Conservation (phyloP, 1,140 invertebrate species). For the Zaprionus taronus region DNA sequence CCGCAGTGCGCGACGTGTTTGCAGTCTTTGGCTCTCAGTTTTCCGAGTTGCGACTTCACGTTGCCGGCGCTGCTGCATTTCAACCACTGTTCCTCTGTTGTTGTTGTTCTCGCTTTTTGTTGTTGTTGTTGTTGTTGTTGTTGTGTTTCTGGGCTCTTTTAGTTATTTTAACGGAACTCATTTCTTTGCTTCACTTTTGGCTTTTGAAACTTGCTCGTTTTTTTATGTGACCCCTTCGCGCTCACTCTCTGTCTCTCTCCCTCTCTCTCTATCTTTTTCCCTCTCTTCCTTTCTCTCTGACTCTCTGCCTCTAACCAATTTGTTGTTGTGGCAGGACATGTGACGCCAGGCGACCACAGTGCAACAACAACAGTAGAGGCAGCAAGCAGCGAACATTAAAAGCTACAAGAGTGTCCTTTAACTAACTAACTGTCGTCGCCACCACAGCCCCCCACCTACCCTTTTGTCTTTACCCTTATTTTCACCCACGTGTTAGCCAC, state of each 20-base stretch:
- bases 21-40: constrained; percentile 20
- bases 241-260: constrained; percentile 10
- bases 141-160: constrained; percentile 15
- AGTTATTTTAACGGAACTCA: constrained; percentile 59
- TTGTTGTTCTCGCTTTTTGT: neutral
- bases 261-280: constrained; percentile 4
- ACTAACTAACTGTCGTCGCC: constrained; percentile 43
- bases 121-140: constrained; percentile 22
- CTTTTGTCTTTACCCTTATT: neutral
- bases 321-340: constrained; percentile 71
- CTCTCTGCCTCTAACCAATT: constrained; percentile 51
- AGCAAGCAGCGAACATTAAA: constrained; percentile 32
- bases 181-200: constrained; percentile 72
- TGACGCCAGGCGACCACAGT: constrained; percentile 55
- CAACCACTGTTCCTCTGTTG: neutral
- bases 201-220: constrained; percentile 60
- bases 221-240: constrained; percentile 26
- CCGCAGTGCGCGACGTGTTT: neutral
- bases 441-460: neutral
- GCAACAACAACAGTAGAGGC: constrained; percentile 31
- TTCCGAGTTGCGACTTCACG: constrained; percentile 43
- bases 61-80: constrained; percentile 28
- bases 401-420: constrained; percentile 42
- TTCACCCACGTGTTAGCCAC: neutral
- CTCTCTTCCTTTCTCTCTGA: constrained; percentile 10